phyloP scores from a whole-genome alignment of 2,797 vertebrate genomes.

The Uromys caudimaculatus region DNA sequence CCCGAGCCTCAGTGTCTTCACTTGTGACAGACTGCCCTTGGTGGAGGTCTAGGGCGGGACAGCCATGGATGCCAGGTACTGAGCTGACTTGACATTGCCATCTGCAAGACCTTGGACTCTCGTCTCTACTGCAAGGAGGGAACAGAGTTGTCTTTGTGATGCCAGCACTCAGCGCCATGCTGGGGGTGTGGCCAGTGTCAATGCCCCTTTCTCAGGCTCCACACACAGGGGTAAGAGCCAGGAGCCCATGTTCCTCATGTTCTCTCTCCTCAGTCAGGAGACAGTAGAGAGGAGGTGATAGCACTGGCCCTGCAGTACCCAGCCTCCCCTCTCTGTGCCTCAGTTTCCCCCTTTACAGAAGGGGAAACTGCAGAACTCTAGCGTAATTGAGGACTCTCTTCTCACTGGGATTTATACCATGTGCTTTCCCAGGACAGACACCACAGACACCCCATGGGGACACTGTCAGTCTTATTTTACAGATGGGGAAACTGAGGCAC shows the following conservation, averaged over 20 bases:
- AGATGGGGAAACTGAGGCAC: background rate
- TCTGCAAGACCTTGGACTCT: background rate
- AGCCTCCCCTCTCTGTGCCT: background rate
- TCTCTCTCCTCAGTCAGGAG: background rate
- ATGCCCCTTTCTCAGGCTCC: background rate
- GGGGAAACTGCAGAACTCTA: background rate
- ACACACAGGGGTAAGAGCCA: background rate
- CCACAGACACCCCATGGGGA: too few species aligned
- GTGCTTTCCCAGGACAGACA: background rate
- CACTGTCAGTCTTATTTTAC: background rate
- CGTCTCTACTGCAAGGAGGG: background rate
- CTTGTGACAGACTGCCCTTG: background rate
- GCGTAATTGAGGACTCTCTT: rapidly evolving
- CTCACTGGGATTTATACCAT: background rate
- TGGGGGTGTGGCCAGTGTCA: rapidly evolving
- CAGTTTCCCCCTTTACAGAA: background rate
- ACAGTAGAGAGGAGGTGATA: background rate
- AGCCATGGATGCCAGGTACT: background rate
- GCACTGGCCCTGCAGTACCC: background rate
- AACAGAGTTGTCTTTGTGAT: too few species aligned
- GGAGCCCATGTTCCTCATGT: background rate
- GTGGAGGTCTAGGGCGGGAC: rapidly evolving
- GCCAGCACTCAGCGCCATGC: rapidly evolving
- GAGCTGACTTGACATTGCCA: rapidly evolving
- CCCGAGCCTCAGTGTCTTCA: background rate